These are phyloP conservation scores for Mormyrops boulengeri DNA, from an alignment of 2,797 vertebrate genomes.

Conservation along the genomic window DNA sequence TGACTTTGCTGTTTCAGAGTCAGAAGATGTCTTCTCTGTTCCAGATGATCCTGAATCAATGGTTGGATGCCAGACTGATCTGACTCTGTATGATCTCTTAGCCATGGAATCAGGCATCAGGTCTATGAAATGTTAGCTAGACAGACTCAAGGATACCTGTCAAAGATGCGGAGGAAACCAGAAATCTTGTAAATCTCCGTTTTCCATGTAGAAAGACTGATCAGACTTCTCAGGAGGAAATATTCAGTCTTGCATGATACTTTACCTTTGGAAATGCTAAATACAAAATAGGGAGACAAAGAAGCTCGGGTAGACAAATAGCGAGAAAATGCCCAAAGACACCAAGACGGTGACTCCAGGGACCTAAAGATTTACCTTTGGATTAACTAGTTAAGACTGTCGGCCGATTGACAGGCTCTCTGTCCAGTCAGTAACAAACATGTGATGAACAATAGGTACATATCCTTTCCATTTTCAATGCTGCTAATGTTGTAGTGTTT, in stretches of 20 bases:
- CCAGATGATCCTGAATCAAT: background rate
- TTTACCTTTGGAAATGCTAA: background rate
- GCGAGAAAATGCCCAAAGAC: background rate
- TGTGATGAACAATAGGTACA: background rate
- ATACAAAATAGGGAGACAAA: background rate
- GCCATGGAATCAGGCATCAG: background rate
- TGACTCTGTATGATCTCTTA: background rate
- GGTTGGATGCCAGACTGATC: background rate
- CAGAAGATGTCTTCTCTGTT: background rate
- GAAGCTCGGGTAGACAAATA: background rate
- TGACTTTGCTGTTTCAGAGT: background rate
- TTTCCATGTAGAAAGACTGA: background rate
- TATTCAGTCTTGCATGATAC: background rate
- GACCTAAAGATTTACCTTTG: background rate
- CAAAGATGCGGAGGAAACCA: background rate
- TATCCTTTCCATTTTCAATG: background rate
- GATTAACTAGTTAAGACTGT: background rate
- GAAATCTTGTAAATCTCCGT: background rate
- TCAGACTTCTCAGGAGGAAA: background rate
- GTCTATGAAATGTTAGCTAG: background rate
- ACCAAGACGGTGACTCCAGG: background rate
- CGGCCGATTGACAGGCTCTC: background rate
- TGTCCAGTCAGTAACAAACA: background rate
- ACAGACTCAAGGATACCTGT: background rate
- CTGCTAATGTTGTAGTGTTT: background rate